A percentile compares a stretch with the other conserved stretches of the same genome.
phyloP scores from a whole-genome alignment of 2,888 invertebrate species.

The Xestia ashworthii region DNA sequence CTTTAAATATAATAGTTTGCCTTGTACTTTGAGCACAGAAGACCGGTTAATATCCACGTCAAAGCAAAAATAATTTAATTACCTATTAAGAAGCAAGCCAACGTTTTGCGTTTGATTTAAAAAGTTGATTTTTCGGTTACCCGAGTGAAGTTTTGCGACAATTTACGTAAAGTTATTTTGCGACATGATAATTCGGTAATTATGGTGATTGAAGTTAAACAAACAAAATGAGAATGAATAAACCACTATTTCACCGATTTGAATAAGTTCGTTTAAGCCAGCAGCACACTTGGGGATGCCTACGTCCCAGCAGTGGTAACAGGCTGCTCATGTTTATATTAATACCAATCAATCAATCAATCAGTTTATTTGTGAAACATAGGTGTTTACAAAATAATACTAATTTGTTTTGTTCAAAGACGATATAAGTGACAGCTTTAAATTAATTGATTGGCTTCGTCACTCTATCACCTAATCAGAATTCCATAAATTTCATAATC shows the following conservation, averaged over 20 bases:
- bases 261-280: background rate
- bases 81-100: conserved; percentile 46
- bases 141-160: background rate
- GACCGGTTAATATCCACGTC: conserved; percentile 49
- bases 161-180: background rate
- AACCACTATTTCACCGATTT: background rate
- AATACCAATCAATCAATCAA: too few species aligned
- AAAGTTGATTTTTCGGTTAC: conserved; percentile 24
- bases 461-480: background rate
- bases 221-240: background rate
- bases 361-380: too few species aligned
- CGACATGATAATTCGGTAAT: background rate
- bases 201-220: background rate
- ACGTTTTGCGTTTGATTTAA: conserved; percentile 16
- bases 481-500: background rate
- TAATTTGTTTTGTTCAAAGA: background rate
- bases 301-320: background rate
- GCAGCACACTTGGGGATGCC: background rate
- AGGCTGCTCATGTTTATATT: background rate
- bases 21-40: conserved; percentile 52
- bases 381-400: too few species aligned
- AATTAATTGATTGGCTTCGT: background rate
- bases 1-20: conserved; percentile 27
- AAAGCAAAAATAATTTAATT: conserved; percentile 50
- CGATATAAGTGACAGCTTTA: background rate